Base-by-base conservation (phyloP, 2,113 vertebrate genomes). In the Ictalurus punctatus region DNA sequence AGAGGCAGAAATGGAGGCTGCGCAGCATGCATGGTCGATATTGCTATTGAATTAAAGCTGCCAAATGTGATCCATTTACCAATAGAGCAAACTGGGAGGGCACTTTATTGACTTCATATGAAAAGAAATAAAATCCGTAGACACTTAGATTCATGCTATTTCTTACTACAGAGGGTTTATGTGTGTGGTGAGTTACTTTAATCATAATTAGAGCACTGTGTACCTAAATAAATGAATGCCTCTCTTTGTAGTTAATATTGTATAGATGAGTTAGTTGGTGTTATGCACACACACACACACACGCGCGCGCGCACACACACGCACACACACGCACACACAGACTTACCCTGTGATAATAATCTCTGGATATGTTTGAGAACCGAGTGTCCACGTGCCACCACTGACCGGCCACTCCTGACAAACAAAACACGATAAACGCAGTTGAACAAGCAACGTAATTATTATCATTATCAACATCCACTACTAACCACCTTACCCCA, bases 281-380 rank as follows among this genome's bases (percentile, higher is more conserved):
- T 17, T 21, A 37, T 30, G 40, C 61, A 40, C 71, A 56, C n/a
- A 54, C 48, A 85, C 71, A 52, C 27, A 63, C 74, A 48, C 40
- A 59, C 19, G 12, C 30, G 21, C 58, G 10, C 30, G 58, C 58
- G 65, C 74, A 79, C 83, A 67, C 74, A 58, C 30, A 40, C 48
- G 81, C 71, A 65, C n/a, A 63, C 76, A 79, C 44, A 71, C 78
- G 23, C 34, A 27, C 14, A 27, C 63, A 65, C 30, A 86, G 89
- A 94, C 97, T 96, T 95, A 99, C 98, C 98, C 98, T 88, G 98
- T 99, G 92, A 99, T 96, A 92, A 99, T 98, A 92, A 99, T 97
- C 94, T 99, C 98, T 56, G 98, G 97, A 93, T 97, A 98, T 48
- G 97, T 97, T 90, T 98, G 97, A 59, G 97, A 96, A 88, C 98